These are phyloP conservation scores for Pangasianodon gigas DNA, from an alignment of 2,113 vertebrate species.

Conservation along the genomic window DNA sequence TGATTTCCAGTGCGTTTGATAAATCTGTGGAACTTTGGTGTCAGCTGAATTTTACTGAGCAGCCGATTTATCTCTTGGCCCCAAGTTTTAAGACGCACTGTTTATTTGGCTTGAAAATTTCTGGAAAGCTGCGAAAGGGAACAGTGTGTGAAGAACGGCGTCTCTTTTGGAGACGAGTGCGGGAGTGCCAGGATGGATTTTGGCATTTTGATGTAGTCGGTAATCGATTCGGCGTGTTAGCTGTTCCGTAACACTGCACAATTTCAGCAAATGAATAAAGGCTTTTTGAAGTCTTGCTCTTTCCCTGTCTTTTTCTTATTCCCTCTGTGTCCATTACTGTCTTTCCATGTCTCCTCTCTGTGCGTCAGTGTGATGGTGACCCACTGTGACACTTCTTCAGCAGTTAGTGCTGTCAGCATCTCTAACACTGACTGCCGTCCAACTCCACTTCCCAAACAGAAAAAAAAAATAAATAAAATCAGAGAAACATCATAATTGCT, in stretches of 20 bases:
- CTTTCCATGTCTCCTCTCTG: neutral
- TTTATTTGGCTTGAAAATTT: neutral
- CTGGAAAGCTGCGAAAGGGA: neutral
- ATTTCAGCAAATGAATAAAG: slow-evolving; percentile 1
- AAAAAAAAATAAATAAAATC: neutral
- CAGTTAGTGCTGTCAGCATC: slow-evolving; percentile 43
- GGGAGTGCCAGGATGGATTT: neutral
- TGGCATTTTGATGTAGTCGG: slow-evolving; percentile 18
- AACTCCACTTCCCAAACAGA: neutral
- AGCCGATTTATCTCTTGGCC: neutral
- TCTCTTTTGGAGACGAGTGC: neutral
- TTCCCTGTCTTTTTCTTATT: neutral
- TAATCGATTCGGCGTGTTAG: slow-evolving; percentile 21
- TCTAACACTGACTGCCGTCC: slow-evolving; percentile 1
- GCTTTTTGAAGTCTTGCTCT: neutral
- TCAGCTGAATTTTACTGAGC: neutral
- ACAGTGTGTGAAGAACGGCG: neutral
- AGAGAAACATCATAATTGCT: slow-evolving; percentile 47
- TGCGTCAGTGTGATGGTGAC: neutral
- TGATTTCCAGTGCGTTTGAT: neutral
- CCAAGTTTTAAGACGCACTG: neutral
- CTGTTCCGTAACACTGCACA: slow-evolving; percentile 14
- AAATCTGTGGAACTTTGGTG: neutral
- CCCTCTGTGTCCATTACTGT: neutral
- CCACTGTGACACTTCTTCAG: slow-evolving; percentile 35